Evolutionary conservation across 1,140 invertebrate genomes (phyloP).

Genomic region (Mamestra configurata): DNA sequence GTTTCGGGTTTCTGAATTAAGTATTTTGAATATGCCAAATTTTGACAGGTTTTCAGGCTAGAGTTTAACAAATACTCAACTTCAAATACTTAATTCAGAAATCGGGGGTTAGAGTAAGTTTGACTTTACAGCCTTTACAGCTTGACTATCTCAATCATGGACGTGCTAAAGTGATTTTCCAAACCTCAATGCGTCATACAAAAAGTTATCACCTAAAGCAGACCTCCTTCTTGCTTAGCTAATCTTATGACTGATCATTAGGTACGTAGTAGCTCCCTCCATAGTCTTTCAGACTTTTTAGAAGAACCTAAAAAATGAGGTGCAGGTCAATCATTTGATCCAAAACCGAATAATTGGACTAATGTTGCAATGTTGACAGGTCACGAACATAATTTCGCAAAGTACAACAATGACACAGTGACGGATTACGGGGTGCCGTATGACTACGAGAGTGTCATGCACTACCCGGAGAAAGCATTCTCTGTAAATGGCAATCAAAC

Average conservation of each 20-base stretch:
- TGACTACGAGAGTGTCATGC: conserved; percentile 92
- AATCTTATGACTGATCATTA: not conserved
- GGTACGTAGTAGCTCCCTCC: not conserved
- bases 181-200: no score
- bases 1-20: no score
- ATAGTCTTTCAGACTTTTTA: not conserved
- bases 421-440: conserved; percentile 90
- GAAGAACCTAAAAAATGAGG: conserved; percentile 2
- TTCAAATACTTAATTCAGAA: no score
- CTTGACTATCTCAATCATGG: no score
- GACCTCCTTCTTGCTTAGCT: not conserved
- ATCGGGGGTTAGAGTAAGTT: no score
- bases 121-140: no score
- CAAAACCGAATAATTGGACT: not conserved
- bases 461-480: conserved; percentile 91
- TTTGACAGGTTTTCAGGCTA: no score
- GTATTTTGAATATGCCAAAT: no score
- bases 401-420: conserved; percentile 90
- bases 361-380: conserved; percentile 72
- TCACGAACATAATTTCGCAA: conserved; percentile 91
- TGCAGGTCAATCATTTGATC: not conserved
- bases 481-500: conserved; percentile 90
- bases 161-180: no score
- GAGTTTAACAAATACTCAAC: no score
- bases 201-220: no score